Evolutionary conservation across 2,888 invertebrate genomes (phyloP).

Genomic region (Phengaris alcon): DNA sequence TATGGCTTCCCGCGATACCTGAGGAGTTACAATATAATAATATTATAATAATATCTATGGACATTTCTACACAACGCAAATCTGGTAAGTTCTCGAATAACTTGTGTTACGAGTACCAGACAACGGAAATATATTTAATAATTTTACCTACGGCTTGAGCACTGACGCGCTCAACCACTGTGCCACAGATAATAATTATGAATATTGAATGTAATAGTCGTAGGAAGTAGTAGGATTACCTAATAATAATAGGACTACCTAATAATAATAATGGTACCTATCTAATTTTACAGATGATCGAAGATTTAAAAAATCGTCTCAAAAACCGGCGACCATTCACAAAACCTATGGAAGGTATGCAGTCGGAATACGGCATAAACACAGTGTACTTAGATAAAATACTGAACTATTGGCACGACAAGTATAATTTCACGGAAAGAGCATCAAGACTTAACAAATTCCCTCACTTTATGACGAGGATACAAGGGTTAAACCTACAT

Average conservation of each 20-base stretch:
- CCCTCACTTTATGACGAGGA: conserved; percentile 86
- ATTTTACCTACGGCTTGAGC: no score
- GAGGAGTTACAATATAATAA: no score
- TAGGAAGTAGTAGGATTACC: no score
- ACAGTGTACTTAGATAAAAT: conserved; percentile 82
- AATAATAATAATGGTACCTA: background rate
- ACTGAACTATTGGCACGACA: conserved; percentile 86
- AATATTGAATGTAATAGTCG: no score
- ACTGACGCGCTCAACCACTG: no score
- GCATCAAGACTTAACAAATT: conserved; percentile 84
- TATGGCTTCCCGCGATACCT: no score
- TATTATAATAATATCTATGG: no score
- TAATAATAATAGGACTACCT: background rate
- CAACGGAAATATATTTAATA: no score
- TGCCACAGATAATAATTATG: no score
- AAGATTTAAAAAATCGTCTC: conserved; percentile 81
- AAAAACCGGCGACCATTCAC: conserved; percentile 69
- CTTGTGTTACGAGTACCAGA: no score
- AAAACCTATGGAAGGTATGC: conserved; percentile 82
- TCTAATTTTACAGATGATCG: conserved; percentile 65
- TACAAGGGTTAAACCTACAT: conserved; percentile 87
- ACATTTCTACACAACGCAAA: no score
- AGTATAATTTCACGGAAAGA: conserved; percentile 83
- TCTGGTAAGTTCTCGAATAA: no score
- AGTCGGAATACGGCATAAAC: conserved; percentile 92